Evolutionary conservation across 2,888 invertebrate genomes (phyloP).

Genomic region (Sinopyrophorus schimmeli): DNA sequence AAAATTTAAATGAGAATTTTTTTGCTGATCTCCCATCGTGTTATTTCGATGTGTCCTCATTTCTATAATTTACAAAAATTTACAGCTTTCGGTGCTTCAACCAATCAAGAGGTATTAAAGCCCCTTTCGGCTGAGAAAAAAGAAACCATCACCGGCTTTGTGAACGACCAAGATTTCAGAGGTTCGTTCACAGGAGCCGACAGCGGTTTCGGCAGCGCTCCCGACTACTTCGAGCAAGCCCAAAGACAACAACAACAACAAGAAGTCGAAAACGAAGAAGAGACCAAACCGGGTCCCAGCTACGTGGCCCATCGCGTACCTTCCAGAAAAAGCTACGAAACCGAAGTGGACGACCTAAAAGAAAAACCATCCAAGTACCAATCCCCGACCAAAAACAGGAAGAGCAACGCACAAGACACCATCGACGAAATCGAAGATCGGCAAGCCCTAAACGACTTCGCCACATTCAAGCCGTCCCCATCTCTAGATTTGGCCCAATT

Average conservation of each 20-base stretch:
- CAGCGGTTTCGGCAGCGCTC: conserved; percentile 38
- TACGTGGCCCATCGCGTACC: conserved; percentile 49
- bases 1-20: not conserved
- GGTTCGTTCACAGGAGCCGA: conserved; percentile 11
- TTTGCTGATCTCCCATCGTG: too few relatives aligned
- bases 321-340: conserved; percentile 19
- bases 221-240: conserved; percentile 52
- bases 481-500: conserved; percentile 12
- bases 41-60: too few relatives aligned
- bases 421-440: conserved; percentile 8
- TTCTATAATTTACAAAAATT: too few relatives aligned
- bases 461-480: conserved; percentile 6
- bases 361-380: conserved; percentile 6
- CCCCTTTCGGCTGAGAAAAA: conserved; percentile 11
- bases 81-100: conserved; percentile 25
- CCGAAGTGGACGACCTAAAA: conserved; percentile 10
- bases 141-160: conserved; percentile 10
- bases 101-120: conserved; percentile 32
- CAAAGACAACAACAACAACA: conserved; percentile 31
- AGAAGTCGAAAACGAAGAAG: conserved; percentile 35
- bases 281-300: conserved; percentile 44
- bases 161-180: conserved; percentile 13
- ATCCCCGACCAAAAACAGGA: conserved; percentile 2
- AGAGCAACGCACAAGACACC: conserved; percentile 10
- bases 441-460: too few relatives aligned